A percentile compares a stretch with the other conserved stretches of the same genome.
phyloP scores from a whole-genome alignment of 1,140 invertebrate genomes.

The Coptotermes formosanus region DNA sequence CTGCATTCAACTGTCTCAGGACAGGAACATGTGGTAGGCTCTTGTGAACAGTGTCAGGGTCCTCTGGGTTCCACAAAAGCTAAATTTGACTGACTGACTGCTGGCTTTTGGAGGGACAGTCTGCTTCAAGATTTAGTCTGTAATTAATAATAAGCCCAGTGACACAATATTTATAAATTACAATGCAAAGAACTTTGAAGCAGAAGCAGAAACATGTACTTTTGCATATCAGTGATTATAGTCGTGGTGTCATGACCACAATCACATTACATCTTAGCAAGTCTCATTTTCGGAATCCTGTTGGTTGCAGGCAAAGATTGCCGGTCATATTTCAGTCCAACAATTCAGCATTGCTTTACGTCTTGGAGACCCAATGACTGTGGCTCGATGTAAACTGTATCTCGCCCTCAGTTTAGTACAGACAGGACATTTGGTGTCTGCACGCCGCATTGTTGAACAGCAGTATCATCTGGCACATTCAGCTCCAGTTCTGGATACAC shows the following conservation, averaged over 20 bases:
- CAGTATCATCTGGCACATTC: slow-evolving; percentile 60
- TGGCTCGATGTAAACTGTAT: slow-evolving; percentile 79
- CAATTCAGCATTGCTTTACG: slow-evolving; percentile 78
- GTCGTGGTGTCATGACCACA: not conserved
- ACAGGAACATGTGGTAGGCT: too few relatives aligned
- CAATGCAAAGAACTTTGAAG: too few relatives aligned
- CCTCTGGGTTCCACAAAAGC: too few relatives aligned
- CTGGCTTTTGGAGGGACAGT: too few relatives aligned
- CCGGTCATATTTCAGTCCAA: slow-evolving; percentile 79
- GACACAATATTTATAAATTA: too few relatives aligned
- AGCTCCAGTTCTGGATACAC: slow-evolving; percentile 52
- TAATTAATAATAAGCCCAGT: too few relatives aligned
- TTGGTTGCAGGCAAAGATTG: slow-evolving; percentile 69
- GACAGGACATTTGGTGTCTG: slow-evolving; percentile 61
- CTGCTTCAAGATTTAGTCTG: too few relatives aligned
- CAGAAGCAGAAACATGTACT: too few relatives aligned
- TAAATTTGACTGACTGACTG: too few relatives aligned
- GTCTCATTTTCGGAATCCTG: slow-evolving; percentile 17
- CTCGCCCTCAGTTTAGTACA: slow-evolving; percentile 86
- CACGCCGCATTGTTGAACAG: slow-evolving; percentile 63
- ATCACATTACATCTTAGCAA: slow-evolving; percentile 34
- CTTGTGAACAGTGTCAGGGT: too few relatives aligned
- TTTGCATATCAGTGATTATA: not conserved
- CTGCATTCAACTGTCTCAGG: too few relatives aligned
- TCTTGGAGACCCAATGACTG: slow-evolving; percentile 75